Evolutionary conservation across 2,888 invertebrate species (phyloP).

Genomic region (Himalopsyche japonica): DNA sequence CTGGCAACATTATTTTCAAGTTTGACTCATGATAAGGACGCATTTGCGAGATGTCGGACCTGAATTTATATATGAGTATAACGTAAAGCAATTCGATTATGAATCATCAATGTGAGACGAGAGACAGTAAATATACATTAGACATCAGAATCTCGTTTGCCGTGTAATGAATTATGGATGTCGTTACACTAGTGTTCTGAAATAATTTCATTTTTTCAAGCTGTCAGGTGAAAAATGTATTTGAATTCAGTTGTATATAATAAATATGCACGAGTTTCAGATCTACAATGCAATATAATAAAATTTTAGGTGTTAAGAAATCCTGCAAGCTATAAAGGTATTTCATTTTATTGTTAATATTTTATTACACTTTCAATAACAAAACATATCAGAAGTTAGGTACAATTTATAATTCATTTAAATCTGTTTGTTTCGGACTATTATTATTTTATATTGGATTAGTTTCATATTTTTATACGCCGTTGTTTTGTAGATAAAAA

Average conservation of each 20-base stretch:
- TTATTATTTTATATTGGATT: not conserved
- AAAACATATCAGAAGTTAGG: too few relatives aligned
- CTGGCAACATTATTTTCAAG: too few relatives aligned
- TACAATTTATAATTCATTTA: too few relatives aligned
- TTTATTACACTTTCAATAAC: too few relatives aligned
- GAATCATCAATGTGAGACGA: too few relatives aligned
- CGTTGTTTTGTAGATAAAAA: not conserved
- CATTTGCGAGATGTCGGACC: too few relatives aligned
- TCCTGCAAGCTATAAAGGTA: not conserved
- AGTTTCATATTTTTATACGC: not conserved
- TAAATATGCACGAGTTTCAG: not conserved
- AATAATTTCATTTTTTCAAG: not conserved
- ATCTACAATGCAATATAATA: not conserved
- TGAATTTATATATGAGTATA: not conserved
- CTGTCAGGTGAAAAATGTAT: not conserved
- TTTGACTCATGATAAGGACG: too few relatives aligned
- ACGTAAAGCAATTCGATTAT: not conserved
- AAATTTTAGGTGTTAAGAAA: not conserved
- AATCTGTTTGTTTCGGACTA: not conserved
- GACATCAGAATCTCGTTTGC: not conserved
- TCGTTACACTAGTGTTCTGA: not conserved
- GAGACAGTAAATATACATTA: too few relatives aligned
- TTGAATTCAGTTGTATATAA: not conserved
- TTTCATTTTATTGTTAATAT: not conserved
- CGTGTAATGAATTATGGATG: not conserved